Conservation (phyloP, 2,888 invertebrate species). For the Anticlea derivata region DNA sequence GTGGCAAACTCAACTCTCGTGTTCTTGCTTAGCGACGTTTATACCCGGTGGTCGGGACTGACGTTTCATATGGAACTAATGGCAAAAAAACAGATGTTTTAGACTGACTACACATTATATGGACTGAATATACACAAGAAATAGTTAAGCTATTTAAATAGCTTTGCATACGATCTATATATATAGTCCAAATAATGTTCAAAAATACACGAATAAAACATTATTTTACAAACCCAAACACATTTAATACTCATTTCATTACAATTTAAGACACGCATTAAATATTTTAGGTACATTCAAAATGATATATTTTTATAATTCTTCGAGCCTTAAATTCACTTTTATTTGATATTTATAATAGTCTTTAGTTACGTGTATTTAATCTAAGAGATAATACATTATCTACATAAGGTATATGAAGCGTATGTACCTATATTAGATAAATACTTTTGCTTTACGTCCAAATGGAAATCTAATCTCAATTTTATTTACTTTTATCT, state of each 20-base stretch:
- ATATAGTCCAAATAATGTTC: too few species aligned
- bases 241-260: constrained; percentile 59
- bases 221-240: constrained; percentile 37
- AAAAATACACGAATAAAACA: constrained; percentile 28
- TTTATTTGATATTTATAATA: constrained; percentile 34
- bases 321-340: constrained; percentile 28
- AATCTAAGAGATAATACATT: constrained; percentile 19
- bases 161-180: too few species aligned
- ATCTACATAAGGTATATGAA: constrained; percentile 10
- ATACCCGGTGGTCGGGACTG: too few species aligned
- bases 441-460: constrained; percentile 4
- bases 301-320: constrained; percentile 23
- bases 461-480: constrained; percentile 1
- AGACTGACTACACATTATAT: too few species aligned
- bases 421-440: constrained; percentile 4
- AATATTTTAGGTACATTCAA: constrained; percentile 39
- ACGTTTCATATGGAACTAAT: too few species aligned
- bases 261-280: constrained; percentile 56
- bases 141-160: too few species aligned
- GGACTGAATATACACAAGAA: too few species aligned
- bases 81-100: too few species aligned
- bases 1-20: too few species aligned
- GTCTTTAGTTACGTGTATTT: constrained; percentile 33
- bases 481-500: constrained; percentile 5
- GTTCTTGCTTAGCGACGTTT: too few species aligned